Conservation (phyloP, 1,140 invertebrate genomes). For the Lamellibrachia luymesi region DNA sequence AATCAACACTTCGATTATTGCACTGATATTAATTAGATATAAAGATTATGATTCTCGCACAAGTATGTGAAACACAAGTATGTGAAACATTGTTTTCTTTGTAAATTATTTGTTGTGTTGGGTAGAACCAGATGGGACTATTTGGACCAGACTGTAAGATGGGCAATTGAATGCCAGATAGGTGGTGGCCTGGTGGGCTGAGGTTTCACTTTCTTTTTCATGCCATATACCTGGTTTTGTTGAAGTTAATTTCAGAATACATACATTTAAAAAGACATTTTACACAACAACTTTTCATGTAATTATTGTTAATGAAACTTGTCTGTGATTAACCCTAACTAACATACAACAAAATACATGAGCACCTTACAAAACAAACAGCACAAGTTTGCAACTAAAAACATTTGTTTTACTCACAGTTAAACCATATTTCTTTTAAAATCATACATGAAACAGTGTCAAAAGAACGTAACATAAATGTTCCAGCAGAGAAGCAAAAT, state of each 20-base stretch:
- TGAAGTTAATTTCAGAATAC: not conserved
- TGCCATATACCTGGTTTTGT: no score
- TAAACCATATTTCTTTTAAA: not conserved
- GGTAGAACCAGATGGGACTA: no score
- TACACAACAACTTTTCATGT: no score
- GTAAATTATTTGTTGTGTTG: no score
- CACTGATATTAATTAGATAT: not conserved
- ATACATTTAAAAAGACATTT: not conserved
- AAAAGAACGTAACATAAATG: not conserved
- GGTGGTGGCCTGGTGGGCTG: no score
- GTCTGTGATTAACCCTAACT: not conserved
- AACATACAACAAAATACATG: not conserved
- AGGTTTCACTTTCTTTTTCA: no score
- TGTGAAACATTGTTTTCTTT: not conserved
- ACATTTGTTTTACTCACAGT: not conserved
- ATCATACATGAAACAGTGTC: not conserved
- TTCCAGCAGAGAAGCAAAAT: conserved; percentile 10
- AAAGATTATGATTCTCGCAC: not conserved
- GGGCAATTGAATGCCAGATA: no score
- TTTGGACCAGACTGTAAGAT: no score
- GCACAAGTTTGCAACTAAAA: not conserved
- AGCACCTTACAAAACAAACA: not conserved
- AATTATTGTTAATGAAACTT: no score
- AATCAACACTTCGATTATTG: not conserved
- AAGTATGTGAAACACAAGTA: not conserved